Conservation (phyloP, 2,888 invertebrate genomes). For the Parnassius glacialis region DNA sequence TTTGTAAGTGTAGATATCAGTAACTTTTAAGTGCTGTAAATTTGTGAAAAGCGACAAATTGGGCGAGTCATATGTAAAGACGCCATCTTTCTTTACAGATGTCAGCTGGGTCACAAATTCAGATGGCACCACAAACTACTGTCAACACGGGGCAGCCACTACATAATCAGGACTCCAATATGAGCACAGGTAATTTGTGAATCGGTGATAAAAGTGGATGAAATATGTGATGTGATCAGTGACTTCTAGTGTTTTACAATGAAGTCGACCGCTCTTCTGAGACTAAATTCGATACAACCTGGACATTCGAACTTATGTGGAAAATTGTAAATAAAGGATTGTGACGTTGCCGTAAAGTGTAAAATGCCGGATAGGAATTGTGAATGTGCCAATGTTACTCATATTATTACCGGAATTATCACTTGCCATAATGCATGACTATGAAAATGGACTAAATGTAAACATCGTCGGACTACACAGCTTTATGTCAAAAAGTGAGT, state of each 20-base stretch:
- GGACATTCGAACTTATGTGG: slow-evolving; percentile 55
- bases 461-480: slow-evolving; percentile 72
- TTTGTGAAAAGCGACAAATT: slow-evolving; percentile 45
- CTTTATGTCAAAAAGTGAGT: slow-evolving; percentile 76
- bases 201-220: slow-evolving; percentile 68
- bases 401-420: slow-evolving; percentile 59
- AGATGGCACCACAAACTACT: slow-evolving; percentile 97
- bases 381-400: slow-evolving; percentile 71
- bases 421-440: slow-evolving; percentile 73
- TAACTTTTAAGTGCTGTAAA: slow-evolving; percentile 41
- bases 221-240: slow-evolving; percentile 64
- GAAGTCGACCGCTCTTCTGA: slow-evolving; percentile 46
- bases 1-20: slow-evolving; percentile 51
- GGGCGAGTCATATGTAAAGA: slow-evolving; percentile 80
- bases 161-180: slow-evolving; percentile 98
- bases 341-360: slow-evolving; percentile 72
- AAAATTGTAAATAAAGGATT: slow-evolving; percentile 63
- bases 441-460: slow-evolving; percentile 73
- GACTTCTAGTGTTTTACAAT: slow-evolving; percentile 64
- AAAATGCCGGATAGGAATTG: slow-evolving; percentile 75
- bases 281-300: slow-evolving; percentile 56
- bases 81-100: slow-evolving; percentile 88
- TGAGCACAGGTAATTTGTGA: slow-evolving; percentile 92
- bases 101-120: slow-evolving; percentile 98
- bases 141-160: slow-evolving; percentile 90